Base-by-base conservation (phyloP, 2,888 invertebrate species). In the Apodemia zela region DNA sequence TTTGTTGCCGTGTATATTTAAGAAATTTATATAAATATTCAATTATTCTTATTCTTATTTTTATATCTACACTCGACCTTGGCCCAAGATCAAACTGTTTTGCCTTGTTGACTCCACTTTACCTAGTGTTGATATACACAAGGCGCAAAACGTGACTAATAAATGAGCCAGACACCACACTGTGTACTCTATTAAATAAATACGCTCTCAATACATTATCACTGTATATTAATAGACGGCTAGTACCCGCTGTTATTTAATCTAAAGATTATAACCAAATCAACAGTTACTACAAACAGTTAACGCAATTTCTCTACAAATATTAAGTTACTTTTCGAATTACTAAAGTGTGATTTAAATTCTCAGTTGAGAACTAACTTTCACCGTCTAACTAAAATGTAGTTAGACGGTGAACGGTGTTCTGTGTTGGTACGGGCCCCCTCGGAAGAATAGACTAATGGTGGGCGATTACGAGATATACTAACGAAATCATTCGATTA, bases 141-240 rank as follows among this genome's bases (percentile, higher is more conserved):
- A 7, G 29, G 15, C 57, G 29, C 57, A 57, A 29, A 57, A 57
- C 57, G 57, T 29, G 21, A 29, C 15, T 25, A 57, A 25, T 25
- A 25, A 29, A 57, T n/a, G 7, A 1, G 13, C 54, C 15, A 57
- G 54, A 57, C 57, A 29, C 3, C 13, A 15, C n/a, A 7, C 25
- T 54, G 21, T 15, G 13, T 54, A 54, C 42, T 42, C 42, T 42
- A 42, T 42, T 54, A 54, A 54, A 21, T 25, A 54, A 54, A 54
- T 54, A 54, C 21, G 51, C 51, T 54, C 25, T 25, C 17, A 15
- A 54, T 25, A 54, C 5, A 54, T 54, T 54, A 54, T 54, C 25
- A 21, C 54, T 13, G 7, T 54, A 6, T 25, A 51, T 25, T 21
- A 51, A 51, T 51, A 51, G 51, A 51, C 51, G 21, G 4, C 15